Evolutionary conservation across 2,113 vertebrate genomes (phyloP).

Genomic region (Syngnathus scovelli): DNA sequence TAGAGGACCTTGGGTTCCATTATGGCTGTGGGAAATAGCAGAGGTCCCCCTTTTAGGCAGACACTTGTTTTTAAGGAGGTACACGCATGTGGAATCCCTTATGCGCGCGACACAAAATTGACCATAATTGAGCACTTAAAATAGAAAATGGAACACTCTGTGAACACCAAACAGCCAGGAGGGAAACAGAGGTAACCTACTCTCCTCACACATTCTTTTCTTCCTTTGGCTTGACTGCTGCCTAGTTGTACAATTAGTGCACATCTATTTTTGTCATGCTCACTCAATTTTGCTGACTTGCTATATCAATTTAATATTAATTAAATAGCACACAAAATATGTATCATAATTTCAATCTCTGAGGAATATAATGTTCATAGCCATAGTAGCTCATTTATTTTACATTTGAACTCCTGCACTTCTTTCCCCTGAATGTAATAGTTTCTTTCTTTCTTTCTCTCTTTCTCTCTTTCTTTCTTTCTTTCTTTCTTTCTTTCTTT

Average conservation of each 20-base stretch:
- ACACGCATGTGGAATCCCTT: conserved; percentile 53
- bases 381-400: not conserved
- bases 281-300: not conserved
- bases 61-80: conserved; percentile 31
- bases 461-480: not conserved
- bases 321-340: not conserved
- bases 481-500: not conserved
- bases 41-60: conserved; percentile 25
- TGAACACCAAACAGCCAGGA: conserved; percentile 23
- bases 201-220: conserved; percentile 1
- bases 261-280: not conserved
- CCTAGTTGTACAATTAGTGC: conserved; percentile 1
- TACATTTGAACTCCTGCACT: not conserved
- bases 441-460: not conserved
- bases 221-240: not conserved
- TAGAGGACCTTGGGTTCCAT: conserved; percentile 38
- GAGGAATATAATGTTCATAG: not conserved
- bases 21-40: conserved; percentile 35
- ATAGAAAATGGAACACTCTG: conserved; percentile 40
- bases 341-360: not conserved
- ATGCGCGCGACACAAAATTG: conserved; percentile 30
- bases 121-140: conserved; percentile 46
- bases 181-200: conserved; percentile 23
- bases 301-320: not conserved
- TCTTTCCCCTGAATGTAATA: not conserved